phyloP scores from a whole-genome alignment of 2,888 invertebrate genomes.

The Caenorhabditis sulstoni region DNA sequence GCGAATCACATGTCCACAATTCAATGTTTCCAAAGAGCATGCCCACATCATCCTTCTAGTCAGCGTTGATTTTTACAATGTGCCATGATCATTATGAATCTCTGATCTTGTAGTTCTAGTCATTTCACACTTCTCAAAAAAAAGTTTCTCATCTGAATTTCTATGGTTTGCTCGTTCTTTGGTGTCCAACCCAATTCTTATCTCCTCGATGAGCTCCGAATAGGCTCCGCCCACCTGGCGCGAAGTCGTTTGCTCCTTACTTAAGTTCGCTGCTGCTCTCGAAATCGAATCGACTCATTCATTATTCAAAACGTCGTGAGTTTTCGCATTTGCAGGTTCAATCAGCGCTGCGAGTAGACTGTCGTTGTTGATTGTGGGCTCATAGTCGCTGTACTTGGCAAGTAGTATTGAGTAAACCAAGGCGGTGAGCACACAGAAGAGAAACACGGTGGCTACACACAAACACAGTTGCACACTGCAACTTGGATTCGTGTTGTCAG shows the following conservation, averaged over 20 bases:
- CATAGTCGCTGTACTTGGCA: conserved; percentile 37
- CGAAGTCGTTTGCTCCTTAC: too few relatives aligned
- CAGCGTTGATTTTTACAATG: conserved; percentile 56
- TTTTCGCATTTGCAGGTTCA: conserved; percentile 4
- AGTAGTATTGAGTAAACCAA: conserved; percentile 49
- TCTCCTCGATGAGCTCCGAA: too few relatives aligned
- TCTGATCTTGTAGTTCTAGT: neutral
- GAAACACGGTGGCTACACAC: conserved; percentile 33
- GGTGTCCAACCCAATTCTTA: too few relatives aligned
- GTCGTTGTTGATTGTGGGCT: conserved; percentile 33
- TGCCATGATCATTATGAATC: conserved; percentile 15
- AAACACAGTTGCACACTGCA: conserved; percentile 47
- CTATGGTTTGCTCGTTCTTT: too few relatives aligned
- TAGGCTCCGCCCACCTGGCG: too few relatives aligned
- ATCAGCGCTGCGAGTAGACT: conserved; percentile 26
- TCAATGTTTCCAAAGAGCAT: conserved; percentile 67
- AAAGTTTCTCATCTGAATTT: too few relatives aligned
- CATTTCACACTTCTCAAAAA: too few relatives aligned
- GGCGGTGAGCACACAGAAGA: conserved; percentile 49
- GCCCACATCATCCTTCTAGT: conserved; percentile 66
- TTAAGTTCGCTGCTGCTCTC: neutral
- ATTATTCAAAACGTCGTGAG: neutral
- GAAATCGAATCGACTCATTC: neutral
- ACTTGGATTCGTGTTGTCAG: conserved; percentile 11
- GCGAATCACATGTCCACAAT: conserved; percentile 60